Base-by-base conservation (phyloP, 1,140 invertebrate genomes). In the Chrysomallon squamiferum region DNA sequence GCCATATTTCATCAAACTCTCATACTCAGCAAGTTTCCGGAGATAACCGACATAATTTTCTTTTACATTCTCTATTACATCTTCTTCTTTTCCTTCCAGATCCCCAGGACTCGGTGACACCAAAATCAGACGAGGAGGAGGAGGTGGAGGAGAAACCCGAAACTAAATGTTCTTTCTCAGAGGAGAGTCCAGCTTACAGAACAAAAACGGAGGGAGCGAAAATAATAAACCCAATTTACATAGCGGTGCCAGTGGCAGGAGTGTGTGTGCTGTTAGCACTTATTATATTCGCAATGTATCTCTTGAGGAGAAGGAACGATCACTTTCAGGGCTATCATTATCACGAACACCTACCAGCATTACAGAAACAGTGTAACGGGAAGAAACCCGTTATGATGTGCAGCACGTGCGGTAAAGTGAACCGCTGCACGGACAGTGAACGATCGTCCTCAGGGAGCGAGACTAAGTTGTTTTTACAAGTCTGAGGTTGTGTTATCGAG, bases 231-330 rank as follows among this genome's bases (percentile, higher is more conserved):
- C 81, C 81, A 9, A 79, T 83, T 22, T 83, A 82, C 71, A 81
- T 83, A 52, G 81, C 79, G 9, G 81, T 83, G 27, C 81, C 81
- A 5, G 75, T 82, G 18, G 81, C 79, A 2, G 81, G 81, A 13
- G 75, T 81, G 2, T 82, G 79, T 71, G 79, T 82, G 35, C 70
- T 83, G 13, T 68, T 83, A 33, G 81, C 80, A 7, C 65, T 83
- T 20, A 74, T 82, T 43, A 80, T 83, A 60, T 83, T 83, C 64
- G 80, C 81, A 56, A 81, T 83, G 77, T 83, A 83, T 64, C 63
- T 83, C 33, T 62, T 83, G 22, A 54, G 77, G n/a, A 62, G 79
- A 18, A 69, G 76, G 2, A 74, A 64, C n/a, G 75, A 74, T 38
- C 73, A 74, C 50, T 75, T 78, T 45, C 63, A 73, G 35, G 62